Evolutionary conservation across 2,113 vertebrate species (phyloP).

Genomic region (Thymallus thymallus): DNA sequence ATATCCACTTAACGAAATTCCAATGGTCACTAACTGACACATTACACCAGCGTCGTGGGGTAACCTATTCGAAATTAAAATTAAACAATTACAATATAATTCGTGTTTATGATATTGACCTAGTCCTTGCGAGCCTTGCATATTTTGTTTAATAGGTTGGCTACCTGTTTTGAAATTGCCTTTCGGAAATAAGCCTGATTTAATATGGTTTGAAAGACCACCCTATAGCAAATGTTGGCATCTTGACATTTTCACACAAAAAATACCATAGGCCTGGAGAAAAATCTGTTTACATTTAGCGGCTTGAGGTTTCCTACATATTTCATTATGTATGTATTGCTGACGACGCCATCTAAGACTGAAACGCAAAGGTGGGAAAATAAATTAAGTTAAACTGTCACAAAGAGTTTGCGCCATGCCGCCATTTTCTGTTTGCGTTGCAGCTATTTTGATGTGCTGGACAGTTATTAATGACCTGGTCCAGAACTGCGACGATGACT

Average conservation of each 20-base stretch:
- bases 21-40: neutral
- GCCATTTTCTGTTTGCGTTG: constrained; percentile 60
- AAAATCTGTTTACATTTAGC: neutral
- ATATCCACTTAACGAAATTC: no score
- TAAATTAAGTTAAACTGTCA: constrained; percentile 35
- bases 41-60: neutral
- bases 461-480: constrained; percentile 71
- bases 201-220: no score
- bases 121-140: no score
- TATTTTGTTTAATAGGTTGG: no score
- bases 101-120: neutral
- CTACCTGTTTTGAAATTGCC: no score
- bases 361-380: constrained; percentile 43
- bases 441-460: constrained; percentile 63
- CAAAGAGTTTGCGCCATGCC: neutral
- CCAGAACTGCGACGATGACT: constrained; percentile 24
- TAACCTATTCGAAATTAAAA: neutral
- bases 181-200: no score
- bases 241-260: neutral
- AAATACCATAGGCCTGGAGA: neutral
- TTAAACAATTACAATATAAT: neutral
- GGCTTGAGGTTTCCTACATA: no score
- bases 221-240: no score
- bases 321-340: constrained; percentile 19
- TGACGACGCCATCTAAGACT: constrained; percentile 34